These are phyloP conservation scores for Pempheris klunzingeri DNA, from an alignment of 2,797 vertebrate species.

Conservation along the genomic window DNA sequence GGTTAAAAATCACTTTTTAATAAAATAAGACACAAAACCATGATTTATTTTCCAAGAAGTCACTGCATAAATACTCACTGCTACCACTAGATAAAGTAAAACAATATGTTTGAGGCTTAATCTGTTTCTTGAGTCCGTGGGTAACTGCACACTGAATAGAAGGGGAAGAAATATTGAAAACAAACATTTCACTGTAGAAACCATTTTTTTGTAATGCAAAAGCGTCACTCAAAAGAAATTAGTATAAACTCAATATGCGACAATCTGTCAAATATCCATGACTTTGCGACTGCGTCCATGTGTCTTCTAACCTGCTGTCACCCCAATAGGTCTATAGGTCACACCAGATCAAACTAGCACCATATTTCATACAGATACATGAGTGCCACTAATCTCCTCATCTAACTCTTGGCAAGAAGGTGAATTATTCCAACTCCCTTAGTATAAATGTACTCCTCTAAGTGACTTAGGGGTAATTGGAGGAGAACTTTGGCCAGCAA, in stretches of 20 bases:
- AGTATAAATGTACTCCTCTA: no score
- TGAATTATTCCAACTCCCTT: no score
- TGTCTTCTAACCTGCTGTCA: not conserved
- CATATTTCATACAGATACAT: no score
- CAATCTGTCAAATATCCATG: not conserved
- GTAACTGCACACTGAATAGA: slow-evolving; percentile 9
- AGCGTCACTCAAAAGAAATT: slow-evolving; percentile 3
- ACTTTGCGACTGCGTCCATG: not conserved
- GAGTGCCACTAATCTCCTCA: no score
- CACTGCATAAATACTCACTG: slow-evolving; percentile 6
- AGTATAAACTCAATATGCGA: not conserved
- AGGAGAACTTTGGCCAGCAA: not conserved
- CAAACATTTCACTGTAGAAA: not conserved
- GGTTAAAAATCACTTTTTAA: not conserved
- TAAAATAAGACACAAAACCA: not conserved
- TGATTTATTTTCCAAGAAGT: slow-evolving; percentile 13
- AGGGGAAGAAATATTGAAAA: not conserved
- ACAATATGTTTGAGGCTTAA: slow-evolving; percentile 9
- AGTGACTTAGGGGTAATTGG: no score
- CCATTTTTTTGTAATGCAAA: not conserved
- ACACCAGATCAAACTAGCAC: not conserved
- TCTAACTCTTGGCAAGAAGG: no score
- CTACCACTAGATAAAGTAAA: not conserved
- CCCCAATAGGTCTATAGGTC: not conserved
- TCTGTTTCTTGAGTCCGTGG: not conserved